Conservation (phyloP, 2,888 invertebrate genomes). For the Epinotia bilunana region DNA sequence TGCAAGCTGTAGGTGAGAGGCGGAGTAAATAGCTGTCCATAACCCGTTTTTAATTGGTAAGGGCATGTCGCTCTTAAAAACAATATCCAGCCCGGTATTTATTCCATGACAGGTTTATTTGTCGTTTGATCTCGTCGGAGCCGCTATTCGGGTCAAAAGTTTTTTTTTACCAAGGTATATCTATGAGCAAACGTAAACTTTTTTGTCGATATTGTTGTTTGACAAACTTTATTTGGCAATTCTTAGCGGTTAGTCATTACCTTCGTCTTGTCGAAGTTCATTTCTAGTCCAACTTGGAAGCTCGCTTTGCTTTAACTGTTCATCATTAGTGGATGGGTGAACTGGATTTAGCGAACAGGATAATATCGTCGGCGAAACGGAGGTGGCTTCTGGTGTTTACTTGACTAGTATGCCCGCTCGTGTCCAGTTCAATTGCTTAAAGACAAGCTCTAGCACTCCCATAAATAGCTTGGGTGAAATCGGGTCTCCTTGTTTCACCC, state of each 20-base stretch:
- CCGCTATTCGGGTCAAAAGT: neutral
- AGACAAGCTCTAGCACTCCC: no score
- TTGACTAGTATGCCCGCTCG: no score
- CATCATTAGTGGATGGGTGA: neutral
- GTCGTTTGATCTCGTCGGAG: no score
- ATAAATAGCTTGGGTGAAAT: no score
- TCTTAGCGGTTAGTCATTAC: neutral
- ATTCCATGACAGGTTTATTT: neutral
- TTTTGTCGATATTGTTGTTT: neutral
- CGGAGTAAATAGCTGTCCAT: slow-evolving; percentile 7
- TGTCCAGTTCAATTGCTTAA: no score
- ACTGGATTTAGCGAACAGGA: neutral
- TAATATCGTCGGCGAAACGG: no score
- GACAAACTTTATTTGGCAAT: neutral
- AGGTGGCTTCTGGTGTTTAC: no score
- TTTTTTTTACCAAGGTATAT: neutral
- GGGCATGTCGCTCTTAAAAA: neutral
- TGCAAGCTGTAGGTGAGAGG: slow-evolving; percentile 2
- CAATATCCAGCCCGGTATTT: neutral
- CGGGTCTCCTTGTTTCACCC: no score
- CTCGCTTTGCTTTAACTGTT: neutral
- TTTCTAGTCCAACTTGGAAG: neutral
- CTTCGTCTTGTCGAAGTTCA: slow-evolving; percentile 3
- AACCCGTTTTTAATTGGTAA: neutral
- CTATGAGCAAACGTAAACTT: neutral